Percentiles rank a stretch among this genome's conserved stretches.
phyloP scores from a whole-genome alignment of 2,797 vertebrate species.

The Microhierax caerulescens region DNA sequence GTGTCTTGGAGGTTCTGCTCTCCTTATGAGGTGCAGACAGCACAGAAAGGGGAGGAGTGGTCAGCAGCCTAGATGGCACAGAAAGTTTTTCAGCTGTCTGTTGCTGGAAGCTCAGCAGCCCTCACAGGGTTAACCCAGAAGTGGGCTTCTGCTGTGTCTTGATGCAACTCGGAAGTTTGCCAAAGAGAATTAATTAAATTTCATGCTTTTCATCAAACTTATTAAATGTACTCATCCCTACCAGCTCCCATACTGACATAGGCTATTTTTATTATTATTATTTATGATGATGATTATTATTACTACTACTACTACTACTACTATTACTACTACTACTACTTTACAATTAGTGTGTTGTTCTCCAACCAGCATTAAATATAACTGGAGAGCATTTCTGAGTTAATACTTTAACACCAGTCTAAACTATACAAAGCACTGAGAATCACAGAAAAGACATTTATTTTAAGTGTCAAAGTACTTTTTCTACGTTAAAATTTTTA shows the following conservation, averaged over 20 bases:
- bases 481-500: background rate
- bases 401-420: background rate
- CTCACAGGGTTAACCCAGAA: background rate
- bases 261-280: background rate
- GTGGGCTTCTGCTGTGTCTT: background rate
- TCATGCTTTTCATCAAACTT: conserved; percentile 48
- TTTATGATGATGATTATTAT: background rate
- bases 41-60: background rate
- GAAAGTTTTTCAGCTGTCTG: background rate
- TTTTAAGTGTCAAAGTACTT: background rate
- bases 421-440: background rate
- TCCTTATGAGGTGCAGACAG: rapidly evolving
- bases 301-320: no score
- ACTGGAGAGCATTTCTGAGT: background rate
- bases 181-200: conserved; percentile 52
- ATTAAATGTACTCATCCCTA: conserved; percentile 37
- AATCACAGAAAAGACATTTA: background rate
- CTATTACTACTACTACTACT: no score
- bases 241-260: conserved; percentile 6
- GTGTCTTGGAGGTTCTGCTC: background rate
- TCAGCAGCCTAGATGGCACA: background rate
- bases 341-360: conserved; percentile 19
- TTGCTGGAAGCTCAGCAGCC: background rate
- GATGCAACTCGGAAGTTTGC: conserved; percentile 26
- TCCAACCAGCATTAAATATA: background rate